Base-by-base conservation (phyloP, 1,140 invertebrate species). In the Probaryconus sp. region DNA sequence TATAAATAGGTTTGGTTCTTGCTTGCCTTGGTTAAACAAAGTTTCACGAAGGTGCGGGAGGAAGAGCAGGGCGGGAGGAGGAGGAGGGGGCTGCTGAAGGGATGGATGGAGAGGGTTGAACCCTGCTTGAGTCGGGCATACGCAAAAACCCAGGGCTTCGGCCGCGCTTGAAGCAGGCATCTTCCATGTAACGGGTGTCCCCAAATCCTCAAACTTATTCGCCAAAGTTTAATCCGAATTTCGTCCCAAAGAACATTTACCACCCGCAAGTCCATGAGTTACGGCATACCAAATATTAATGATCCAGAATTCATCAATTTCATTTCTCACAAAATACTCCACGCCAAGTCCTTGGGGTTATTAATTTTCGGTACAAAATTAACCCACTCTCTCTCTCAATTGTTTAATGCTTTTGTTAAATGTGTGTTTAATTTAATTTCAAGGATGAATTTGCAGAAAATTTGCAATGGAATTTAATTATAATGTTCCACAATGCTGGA, bases 1-100 rank as follows among this genome's bases (percentile, higher is more conserved):
- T 84, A 85, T 84, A 84, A 85, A 85, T 86, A 86, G 84, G 82
- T 81, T 82, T 80, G 68, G 64, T 85, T 86, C 82, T 85, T 85
- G 82, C 78, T 77, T 58, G 76, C 79, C 76, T 85, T 83, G 81
- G 83, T 85, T 83, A 84, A 86, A 85, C 84, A 85, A 86, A 86
- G 84, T 86, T 86, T 80, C 72, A 60, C 69, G 74, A 68, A 69
- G 69, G 56, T 65, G 69, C 50, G 30, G 73, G 75, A 68, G 53
- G 40, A 67, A 37, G 51, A 50, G 56, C 14, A 26, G 61, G 61
- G 55, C 13, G 67, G 20, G 35, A 14, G 60, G 35, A 51, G 63
- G 16, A 37, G 21, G 45, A 13, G 28, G 45, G 17, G 76, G 61
- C 69, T 24, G 61, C 28, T 50, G 71, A 56, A 75, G 67, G 55